Conservation (phyloP, 2,113 vertebrate species). For the Rostratula benghalensis region DNA sequence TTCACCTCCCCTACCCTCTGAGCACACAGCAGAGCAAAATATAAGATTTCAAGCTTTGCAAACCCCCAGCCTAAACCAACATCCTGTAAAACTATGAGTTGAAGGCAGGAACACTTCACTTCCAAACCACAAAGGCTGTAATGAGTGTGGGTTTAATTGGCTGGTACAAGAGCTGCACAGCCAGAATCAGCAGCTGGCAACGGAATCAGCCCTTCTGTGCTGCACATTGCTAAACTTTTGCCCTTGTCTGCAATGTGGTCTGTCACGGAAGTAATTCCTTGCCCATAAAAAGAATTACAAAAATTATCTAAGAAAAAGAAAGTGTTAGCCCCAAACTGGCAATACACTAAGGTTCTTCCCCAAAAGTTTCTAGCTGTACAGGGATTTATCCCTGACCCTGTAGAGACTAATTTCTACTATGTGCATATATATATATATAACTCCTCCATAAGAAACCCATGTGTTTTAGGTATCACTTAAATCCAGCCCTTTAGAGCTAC, state of each 20-base stretch:
- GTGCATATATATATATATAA: too few species aligned
- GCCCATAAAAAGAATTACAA: neutral
- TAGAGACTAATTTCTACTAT: neutral
- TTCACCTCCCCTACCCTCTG: neutral
- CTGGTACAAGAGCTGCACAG: constrained; percentile 41
- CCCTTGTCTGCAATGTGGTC: constrained; percentile 10
- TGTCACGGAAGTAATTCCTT: neutral
- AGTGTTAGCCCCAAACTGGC: neutral
- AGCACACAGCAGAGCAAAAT: constrained; percentile 18
- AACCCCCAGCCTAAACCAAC: constrained; percentile 57
- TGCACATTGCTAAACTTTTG: constrained; percentile 47
- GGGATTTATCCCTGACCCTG: neutral
- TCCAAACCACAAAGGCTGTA: constrained; percentile 65
- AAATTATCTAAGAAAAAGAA: neutral
- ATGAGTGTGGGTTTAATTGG: constrained; percentile 50
- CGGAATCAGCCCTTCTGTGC: constrained; percentile 40
- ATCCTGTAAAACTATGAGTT: constrained; percentile 53
- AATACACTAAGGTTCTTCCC: neutral
- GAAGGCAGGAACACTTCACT: constrained; percentile 53
- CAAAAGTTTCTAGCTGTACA: neutral
- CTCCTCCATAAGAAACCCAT: neutral
- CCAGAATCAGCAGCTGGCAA: constrained; percentile 47
- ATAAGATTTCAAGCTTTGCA: constrained; percentile 31
- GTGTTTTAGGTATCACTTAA: neutral
- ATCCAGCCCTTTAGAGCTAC: neutral